Conservation (phyloP, 1,140 invertebrate species). For the Notospermus geniculatus region DNA sequence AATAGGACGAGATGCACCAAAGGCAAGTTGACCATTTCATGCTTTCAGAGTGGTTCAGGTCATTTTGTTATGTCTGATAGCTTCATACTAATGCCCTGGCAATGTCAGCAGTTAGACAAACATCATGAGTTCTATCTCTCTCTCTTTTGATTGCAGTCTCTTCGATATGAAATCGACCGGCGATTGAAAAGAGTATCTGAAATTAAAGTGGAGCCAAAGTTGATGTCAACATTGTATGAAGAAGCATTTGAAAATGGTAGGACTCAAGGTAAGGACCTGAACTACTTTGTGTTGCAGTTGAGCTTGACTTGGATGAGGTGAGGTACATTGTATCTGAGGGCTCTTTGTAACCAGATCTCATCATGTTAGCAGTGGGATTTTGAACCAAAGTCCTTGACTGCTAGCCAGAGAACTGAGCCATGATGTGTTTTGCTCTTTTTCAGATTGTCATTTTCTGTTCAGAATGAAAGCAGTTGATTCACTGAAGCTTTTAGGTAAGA, state of each 20-base stretch:
- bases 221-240: background rate
- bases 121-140: too few species aligned
- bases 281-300: background rate
- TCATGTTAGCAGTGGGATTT: background rate
- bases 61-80: too few species aligned
- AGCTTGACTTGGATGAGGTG: background rate
- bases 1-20: background rate
- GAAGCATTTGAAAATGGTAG: background rate
- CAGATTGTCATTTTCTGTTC: conserved; percentile 7
- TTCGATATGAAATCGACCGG: background rate
- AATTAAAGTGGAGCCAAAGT: conserved; percentile 9
- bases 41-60: background rate
- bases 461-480: conserved; percentile 8
- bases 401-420: too few species aligned
- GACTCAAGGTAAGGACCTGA: background rate
- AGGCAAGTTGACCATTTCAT: background rate
- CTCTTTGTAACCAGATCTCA: background rate
- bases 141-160: background rate
- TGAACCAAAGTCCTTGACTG: background rate
- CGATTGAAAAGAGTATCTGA: background rate
- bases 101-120: too few species aligned
- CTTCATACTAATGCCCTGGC: too few species aligned
- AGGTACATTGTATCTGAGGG: background rate
- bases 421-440: too few species aligned
- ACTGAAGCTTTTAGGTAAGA: background rate